Conservation (phyloP, 2,113 vertebrate species). For the Passer montanus region DNA sequence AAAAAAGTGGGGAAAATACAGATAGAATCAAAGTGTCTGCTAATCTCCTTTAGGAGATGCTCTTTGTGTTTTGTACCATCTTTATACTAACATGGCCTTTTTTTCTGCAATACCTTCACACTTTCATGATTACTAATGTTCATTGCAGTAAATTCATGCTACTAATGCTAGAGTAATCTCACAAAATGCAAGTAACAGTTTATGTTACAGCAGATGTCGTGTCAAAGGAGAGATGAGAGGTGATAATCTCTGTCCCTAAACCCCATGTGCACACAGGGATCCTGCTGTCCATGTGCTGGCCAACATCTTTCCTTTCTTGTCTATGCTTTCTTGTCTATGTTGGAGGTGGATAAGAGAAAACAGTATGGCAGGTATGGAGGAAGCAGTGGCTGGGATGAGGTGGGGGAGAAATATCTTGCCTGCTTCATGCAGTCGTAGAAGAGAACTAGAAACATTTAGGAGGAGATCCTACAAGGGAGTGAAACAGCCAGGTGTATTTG, state of each 20-base stretch:
- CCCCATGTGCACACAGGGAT: accelerated
- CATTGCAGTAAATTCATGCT: neutral
- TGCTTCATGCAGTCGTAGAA: neutral
- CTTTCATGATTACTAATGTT: neutral
- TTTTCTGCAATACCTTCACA: neutral
- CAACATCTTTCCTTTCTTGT: neutral
- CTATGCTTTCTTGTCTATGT: neutral
- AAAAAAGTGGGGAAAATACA: neutral
- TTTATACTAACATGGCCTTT: neutral
- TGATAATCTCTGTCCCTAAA: neutral
- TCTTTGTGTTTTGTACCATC: neutral
- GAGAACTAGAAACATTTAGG: neutral
- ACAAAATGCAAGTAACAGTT: neutral
- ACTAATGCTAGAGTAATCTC: neutral
- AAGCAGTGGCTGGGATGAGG: neutral
- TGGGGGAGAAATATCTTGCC: neutral
- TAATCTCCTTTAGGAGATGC: neutral
- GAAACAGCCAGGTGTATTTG: neutral
- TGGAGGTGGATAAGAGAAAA: neutral
- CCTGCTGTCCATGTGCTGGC: neutral
- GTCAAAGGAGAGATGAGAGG: neutral
- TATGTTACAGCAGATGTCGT: neutral
- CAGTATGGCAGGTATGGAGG: neutral
- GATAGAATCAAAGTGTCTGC: neutral
- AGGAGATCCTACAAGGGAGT: neutral